Percentiles rank a stretch among this genome's conserved stretches.
Evolutionary conservation across 2,888 invertebrate genomes (phyloP).

Genomic region (Athetis lepigone): DNA sequence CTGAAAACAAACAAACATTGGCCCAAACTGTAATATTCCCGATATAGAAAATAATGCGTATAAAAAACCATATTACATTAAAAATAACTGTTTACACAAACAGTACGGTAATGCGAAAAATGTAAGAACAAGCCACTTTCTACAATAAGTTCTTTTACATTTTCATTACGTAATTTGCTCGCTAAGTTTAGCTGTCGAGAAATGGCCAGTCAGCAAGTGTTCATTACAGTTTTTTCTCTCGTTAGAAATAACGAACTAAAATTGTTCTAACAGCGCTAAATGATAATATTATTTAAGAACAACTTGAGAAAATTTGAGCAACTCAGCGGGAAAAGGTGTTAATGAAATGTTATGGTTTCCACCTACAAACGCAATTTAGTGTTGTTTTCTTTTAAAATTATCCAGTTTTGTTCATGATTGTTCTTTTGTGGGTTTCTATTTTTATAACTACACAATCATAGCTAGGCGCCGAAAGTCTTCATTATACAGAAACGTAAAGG

Average conservation of each 20-base stretch:
- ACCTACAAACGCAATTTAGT: not conserved
- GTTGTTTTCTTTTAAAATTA: not conserved
- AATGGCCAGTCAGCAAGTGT: slow-evolving; percentile 54
- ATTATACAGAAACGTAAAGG: too few species aligned
- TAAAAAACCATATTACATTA: not conserved
- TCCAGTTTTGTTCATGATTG: not conserved
- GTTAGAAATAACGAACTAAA: slow-evolving; percentile 42
- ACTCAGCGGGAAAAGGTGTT: not conserved
- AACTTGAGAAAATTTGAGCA: slow-evolving; percentile 21
- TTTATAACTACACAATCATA: too few species aligned
- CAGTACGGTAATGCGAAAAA: not conserved
- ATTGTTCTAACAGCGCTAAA: slow-evolving; percentile 40
- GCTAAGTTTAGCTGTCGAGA: slow-evolving; percentile 36
- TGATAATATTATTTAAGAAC: slow-evolving; percentile 34
- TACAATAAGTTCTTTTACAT: slow-evolving; percentile 34
- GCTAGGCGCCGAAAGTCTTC: too few species aligned
- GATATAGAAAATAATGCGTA: too few species aligned
- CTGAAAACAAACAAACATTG: too few species aligned
- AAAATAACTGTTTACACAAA: not conserved
- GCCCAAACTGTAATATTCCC: too few species aligned
- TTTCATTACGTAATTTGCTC: slow-evolving; percentile 40
- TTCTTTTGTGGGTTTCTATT: too few species aligned
- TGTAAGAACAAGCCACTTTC: slow-evolving; percentile 13
- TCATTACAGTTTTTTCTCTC: slow-evolving; percentile 54
- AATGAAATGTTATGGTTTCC: not conserved